These are phyloP conservation scores for Fragum fragum DNA, from an alignment of 2,888 invertebrate genomes.

Conservation along the genomic window DNA sequence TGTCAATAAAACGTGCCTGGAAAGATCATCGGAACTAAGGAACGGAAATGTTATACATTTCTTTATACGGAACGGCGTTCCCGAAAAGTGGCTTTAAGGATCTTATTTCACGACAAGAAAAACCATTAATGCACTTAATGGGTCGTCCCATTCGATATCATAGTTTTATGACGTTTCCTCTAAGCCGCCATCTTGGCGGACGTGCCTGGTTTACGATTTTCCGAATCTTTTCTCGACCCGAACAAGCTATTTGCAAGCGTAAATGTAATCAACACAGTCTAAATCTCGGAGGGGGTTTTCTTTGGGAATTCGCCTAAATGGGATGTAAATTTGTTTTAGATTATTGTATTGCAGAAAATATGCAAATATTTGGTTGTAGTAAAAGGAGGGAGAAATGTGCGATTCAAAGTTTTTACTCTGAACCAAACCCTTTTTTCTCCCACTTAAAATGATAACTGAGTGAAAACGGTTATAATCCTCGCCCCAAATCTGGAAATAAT, in stretches of 20 bases:
- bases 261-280: constrained; percentile 63
- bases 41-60: constrained; percentile 59
- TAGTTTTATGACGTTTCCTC: constrained; percentile 47
- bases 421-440: too few relatives aligned
- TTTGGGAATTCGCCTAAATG: constrained; percentile 47
- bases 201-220: constrained; percentile 44
- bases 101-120: constrained; percentile 59
- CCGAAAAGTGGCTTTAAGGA: constrained; percentile 44
- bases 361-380: constrained; percentile 54
- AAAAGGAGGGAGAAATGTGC: not conserved
- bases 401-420: not conserved
- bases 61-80: constrained; percentile 40
- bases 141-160: constrained; percentile 48
- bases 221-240: constrained; percentile 19
- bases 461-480: too few relatives aligned
- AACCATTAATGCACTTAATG: constrained; percentile 62
- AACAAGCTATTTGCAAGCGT: constrained; percentile 55
- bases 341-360: constrained; percentile 45
- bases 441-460: too few relatives aligned
- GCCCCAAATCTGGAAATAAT: too few relatives aligned
- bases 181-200: constrained; percentile 45
- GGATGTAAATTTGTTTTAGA: constrained; percentile 67
- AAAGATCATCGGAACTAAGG: constrained; percentile 48
- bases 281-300: constrained; percentile 54
- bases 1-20: constrained; percentile 66